These are phyloP conservation scores for Arctopsyche grandis DNA, from an alignment of 1,140 invertebrate species.

Conservation along the genomic window DNA sequence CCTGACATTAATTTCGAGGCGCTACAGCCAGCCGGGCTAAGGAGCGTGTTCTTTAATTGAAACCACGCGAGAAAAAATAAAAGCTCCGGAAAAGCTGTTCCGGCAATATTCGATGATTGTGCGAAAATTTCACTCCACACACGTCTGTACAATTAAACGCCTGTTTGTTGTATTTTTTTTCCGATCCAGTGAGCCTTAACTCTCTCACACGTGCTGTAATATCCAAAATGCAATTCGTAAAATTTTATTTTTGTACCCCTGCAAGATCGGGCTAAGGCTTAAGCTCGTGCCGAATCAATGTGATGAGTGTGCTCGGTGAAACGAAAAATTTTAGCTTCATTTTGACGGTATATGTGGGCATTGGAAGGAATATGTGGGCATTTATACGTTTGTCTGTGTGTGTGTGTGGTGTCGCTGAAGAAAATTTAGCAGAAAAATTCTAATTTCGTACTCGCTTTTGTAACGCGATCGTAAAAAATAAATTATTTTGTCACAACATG, in stretches of 20 bases:
- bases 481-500: slow-evolving; percentile 25
- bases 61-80: background rate
- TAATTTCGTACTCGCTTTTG: background rate
- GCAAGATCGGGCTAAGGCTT: too few relatives aligned
- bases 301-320: too few relatives aligned
- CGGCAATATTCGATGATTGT: background rate
- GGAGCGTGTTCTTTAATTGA: slow-evolving; percentile 33
- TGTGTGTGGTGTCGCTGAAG: too few relatives aligned
- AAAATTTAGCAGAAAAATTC: background rate
- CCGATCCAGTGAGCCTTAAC: background rate
- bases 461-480: slow-evolving; percentile 19
- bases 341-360: too few relatives aligned
- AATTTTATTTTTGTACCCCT: too few relatives aligned
- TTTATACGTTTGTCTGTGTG: too few relatives aligned
- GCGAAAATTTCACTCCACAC: background rate
- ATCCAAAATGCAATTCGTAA: too few relatives aligned
- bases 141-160: background rate
- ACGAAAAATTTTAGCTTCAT: too few relatives aligned
- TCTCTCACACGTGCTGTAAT: too few relatives aligned
- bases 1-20: slow-evolving; percentile 38
- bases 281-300: too few relatives aligned
- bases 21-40: background rate
- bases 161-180: background rate
- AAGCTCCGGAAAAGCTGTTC: background rate
- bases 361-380: too few relatives aligned